These are phyloP conservation scores for Odontocolon sp. DNA, from an alignment of 2,888 invertebrate species.

Conservation along the genomic window DNA sequence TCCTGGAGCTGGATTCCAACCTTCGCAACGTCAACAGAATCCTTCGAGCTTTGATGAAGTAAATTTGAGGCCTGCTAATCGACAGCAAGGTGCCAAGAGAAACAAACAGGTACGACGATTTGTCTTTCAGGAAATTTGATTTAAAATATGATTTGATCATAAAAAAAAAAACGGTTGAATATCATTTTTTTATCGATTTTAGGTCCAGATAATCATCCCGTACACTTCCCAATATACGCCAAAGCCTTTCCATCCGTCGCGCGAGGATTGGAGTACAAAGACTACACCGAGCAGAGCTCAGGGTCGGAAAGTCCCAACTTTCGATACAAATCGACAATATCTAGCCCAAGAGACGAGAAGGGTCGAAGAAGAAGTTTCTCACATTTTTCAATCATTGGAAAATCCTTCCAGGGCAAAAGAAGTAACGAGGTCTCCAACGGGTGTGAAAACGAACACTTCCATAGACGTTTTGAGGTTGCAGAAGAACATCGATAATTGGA, in stretches of 20 bases:
- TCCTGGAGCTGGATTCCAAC: slow-evolving; percentile 46
- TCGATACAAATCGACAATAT: slow-evolving; percentile 34
- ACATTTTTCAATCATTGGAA: slow-evolving; percentile 70
- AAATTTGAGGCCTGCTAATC: slow-evolving; percentile 32
- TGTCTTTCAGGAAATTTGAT: neutral
- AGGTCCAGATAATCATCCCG: slow-evolving; percentile 91
- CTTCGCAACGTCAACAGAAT: slow-evolving; percentile 18
- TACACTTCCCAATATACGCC: slow-evolving; percentile 86
- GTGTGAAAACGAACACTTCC: slow-evolving; percentile 80
- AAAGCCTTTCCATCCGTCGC: slow-evolving; percentile 81
- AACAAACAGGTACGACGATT: slow-evolving; percentile 71
- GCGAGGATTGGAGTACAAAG: slow-evolving; percentile 69
- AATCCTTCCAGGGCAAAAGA: slow-evolving; percentile 71
- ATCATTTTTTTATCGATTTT: slow-evolving; percentile 80
- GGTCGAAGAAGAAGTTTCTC: slow-evolving; percentile 39
- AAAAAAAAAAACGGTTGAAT: slow-evolving; percentile 72
- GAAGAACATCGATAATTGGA: slow-evolving; percentile 93
- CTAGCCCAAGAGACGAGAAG: slow-evolving; percentile 46
- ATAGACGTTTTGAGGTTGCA: slow-evolving; percentile 89
- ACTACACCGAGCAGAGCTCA: slow-evolving; percentile 65
- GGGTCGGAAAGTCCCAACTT: slow-evolving; percentile 55
- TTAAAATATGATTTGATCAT: neutral
- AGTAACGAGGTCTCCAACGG: slow-evolving; percentile 65
- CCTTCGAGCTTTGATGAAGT: neutral
- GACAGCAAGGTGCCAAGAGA: slow-evolving; percentile 66